Evolutionary conservation across 35 echinoderm and acorn worm genomes (phyloP), one percentile per base, ranked within the genome.

Genomic region (Eucidaris tribuloides): DNA sequence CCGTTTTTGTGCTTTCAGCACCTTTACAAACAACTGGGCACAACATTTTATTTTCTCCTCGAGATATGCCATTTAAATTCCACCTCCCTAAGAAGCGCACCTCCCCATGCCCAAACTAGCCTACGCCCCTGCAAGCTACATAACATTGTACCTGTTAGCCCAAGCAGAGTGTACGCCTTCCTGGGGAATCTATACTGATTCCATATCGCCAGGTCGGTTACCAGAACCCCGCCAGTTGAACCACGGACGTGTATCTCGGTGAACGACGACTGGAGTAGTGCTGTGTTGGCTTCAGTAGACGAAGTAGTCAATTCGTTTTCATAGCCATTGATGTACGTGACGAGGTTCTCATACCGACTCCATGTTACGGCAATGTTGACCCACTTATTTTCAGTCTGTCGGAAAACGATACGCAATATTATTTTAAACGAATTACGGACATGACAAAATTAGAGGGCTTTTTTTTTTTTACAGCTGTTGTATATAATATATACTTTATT

Each of bases 361-460:
- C 84, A 92, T 9, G 84, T 92, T 5, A 87, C 68, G 17, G 64
- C 90, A n/a, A 92, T 4, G 38, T 87, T 92, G 52, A 39, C 43
- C 90, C 90, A 92, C 22, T 42, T 36, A n/a, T n/a, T n/a, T n/a
- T n/a, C n/a, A n/a, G n/a, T n/a, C n/a, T n/a, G n/a, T n/a, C n/a
- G n/a, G n/a, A n/a, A n/a, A n/a, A n/a, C n/a, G n/a, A n/a, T n/a
- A n/a, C n/a, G n/a, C n/a, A n/a, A n/a, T n/a, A n/a, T n/a, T n/a
- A n/a, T n/a, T n/a, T n/a, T n/a, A n/a, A n/a, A n/a, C n/a, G n/a
- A n/a, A n/a, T n/a, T n/a, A n/a, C n/a, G n/a, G n/a, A n/a, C n/a
- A n/a, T n/a, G n/a, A n/a, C n/a, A n/a, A n/a, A n/a, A n/a, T n/a
- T n/a, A n/a, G n/a, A n/a, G n/a, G n/a, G n/a, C n/a, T n/a, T n/a